Evolutionary conservation across 2,113 vertebrate genomes (phyloP).

Genomic region (Lynx canadensis): DNA sequence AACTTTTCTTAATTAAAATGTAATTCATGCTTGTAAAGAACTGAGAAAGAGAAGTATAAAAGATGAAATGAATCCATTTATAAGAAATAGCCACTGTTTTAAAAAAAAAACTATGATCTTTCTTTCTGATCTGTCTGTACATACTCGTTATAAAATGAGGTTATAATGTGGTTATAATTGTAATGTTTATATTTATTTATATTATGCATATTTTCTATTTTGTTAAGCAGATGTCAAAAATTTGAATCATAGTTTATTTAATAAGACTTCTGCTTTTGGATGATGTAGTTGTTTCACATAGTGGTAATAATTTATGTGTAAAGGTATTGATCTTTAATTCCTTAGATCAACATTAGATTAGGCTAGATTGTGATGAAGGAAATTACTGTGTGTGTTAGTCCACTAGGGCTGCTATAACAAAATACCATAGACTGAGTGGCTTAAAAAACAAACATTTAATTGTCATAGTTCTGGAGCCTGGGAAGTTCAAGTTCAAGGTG

Average conservation of each 20-base stretch:
- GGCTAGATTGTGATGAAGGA: background rate
- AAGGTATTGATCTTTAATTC: constrained; percentile 11
- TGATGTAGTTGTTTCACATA: background rate
- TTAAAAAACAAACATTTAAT: background rate
- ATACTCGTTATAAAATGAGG: background rate
- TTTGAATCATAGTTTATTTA: background rate
- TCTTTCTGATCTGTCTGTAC: background rate
- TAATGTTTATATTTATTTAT: background rate
- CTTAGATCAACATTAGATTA: background rate
- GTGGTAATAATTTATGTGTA: background rate
- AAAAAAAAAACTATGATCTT: background rate
- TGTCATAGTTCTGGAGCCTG: background rate
- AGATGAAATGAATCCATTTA: background rate
- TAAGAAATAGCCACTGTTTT: background rate
- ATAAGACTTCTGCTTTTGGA: background rate
- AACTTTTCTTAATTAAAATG: background rate
- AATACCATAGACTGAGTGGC: background rate
- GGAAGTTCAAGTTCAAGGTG: background rate
- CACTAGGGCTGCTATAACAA: background rate
- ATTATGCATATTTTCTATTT: background rate
- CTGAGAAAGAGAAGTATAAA: background rate
- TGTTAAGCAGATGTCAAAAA: background rate
- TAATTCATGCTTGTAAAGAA: background rate
- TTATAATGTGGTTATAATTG: background rate
- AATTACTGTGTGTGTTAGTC: background rate